phyloP scores from a whole-genome alignment of 2,888 invertebrate species.

The Mythimna ferrago region DNA sequence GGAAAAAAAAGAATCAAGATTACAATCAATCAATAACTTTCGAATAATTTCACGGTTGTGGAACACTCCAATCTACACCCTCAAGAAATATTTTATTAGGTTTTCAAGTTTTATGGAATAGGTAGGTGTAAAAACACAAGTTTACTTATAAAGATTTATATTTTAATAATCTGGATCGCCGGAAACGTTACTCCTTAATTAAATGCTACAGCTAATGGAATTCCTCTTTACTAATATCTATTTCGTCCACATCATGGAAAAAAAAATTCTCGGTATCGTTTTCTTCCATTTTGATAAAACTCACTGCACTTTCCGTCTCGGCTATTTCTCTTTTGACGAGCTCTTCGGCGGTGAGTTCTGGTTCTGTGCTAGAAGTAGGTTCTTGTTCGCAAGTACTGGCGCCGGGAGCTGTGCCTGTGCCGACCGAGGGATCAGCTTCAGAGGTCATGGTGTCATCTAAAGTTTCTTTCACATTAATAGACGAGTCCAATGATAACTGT shows the following conservation, averaged over 20 bases:
- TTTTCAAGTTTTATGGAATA: not conserved
- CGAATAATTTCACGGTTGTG: not conserved
- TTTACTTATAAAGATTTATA: constrained; percentile 16
- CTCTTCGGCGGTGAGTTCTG: not conserved
- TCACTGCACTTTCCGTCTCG: constrained; percentile 42
- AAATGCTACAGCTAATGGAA: constrained; percentile 1
- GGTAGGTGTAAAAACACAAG: not conserved
- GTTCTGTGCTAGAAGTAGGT: constrained; percentile 16
- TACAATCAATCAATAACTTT: not conserved
- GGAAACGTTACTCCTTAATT: not conserved
- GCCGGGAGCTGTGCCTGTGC: not conserved
- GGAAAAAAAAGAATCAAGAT: not conserved
- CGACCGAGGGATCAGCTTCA: constrained; percentile 49
- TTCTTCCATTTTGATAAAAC: constrained; percentile 43
- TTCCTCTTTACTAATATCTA: constrained; percentile 25
- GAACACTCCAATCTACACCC: not conserved
- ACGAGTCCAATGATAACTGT: constrained; percentile 22
- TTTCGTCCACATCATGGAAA: constrained; percentile 7
- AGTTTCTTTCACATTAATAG: constrained; percentile 2
- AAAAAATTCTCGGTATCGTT: not conserved
- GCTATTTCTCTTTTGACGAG: constrained; percentile 14
- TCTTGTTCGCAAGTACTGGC: constrained; percentile 7
- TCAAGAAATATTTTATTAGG: not conserved
- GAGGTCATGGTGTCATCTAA: constrained; percentile 19
- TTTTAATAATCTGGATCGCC: not conserved